Conservation (phyloP, 2,797 vertebrate species). For the Acrossocheilus wenchowensis region DNA sequence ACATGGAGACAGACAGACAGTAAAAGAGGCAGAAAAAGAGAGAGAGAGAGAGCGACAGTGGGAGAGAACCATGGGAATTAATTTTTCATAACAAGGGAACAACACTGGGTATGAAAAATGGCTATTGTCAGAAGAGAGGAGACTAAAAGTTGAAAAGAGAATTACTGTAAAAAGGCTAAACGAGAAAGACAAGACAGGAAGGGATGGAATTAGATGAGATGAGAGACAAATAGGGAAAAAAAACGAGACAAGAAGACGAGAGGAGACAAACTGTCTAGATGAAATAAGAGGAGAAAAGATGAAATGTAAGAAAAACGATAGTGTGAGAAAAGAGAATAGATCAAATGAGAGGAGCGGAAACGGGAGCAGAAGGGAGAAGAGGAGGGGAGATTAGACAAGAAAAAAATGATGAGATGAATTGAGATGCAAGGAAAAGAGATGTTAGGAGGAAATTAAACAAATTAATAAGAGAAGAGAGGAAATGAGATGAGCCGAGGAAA, state of each 20-base stretch:
- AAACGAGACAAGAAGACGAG: neutral
- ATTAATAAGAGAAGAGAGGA: neutral
- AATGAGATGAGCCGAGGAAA: neutral
- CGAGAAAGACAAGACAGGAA: neutral
- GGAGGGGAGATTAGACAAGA: neutral
- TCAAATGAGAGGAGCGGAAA: neutral
- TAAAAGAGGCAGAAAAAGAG: constrained; percentile 40
- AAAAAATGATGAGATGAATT: neutral
- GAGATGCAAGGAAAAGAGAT: neutral
- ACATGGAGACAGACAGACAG: constrained; percentile 26
- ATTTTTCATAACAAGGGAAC: constrained; percentile 2
- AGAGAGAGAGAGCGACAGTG: constrained; percentile 1
- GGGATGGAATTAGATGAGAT: neutral
- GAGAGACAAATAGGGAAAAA: neutral
- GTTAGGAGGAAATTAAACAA: neutral
- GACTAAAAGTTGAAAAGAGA: neutral
- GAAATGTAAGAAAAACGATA: neutral
- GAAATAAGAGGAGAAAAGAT: neutral
- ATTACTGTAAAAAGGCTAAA: neutral
- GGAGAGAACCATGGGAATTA: neutral
- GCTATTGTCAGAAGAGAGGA: neutral
- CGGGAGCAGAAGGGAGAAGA: neutral
- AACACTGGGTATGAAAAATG: neutral
- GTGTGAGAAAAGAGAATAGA: neutral
- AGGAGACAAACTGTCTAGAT: neutral